Conservation (phyloP, 1,140 invertebrate genomes). For the Macrobrachium nipponense region DNA sequence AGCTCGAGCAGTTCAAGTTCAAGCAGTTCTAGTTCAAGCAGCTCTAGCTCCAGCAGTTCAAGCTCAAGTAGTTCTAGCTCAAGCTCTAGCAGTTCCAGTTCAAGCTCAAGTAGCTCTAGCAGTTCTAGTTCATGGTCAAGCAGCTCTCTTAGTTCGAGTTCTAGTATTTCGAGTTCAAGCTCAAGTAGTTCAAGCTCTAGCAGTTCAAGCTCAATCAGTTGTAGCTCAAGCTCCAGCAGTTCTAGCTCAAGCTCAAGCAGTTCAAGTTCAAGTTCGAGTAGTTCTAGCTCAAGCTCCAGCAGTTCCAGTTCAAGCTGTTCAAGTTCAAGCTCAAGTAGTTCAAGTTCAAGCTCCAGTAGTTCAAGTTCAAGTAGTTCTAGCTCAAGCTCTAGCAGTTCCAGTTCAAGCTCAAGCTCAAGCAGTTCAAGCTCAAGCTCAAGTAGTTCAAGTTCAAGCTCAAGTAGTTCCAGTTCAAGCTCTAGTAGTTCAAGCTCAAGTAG, state of each 20-base stretch:
- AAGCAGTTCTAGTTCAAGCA: conserved; percentile 5
- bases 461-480: conserved; percentile 17
- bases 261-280: conserved; percentile 9
- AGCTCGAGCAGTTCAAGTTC: neutral
- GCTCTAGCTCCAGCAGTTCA: neutral
- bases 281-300: neutral
- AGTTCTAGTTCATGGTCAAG: neutral
- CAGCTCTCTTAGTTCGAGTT: neutral
- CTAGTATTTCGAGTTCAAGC: neutral
- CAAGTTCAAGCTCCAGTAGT: neutral
- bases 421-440: neutral
- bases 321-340: neutral
- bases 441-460: neutral
- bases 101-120: neutral
- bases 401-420: neutral
- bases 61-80: conserved; percentile 4
- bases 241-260: neutral
- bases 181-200: neutral
- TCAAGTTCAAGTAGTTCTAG: neutral
- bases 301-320: neutral
- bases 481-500: conserved; percentile 1
- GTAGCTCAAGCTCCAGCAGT: neutral
- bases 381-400: neutral
- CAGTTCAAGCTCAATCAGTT: conserved; percentile 7
- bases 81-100: neutral